Evolutionary conservation across 1,140 invertebrate species (phyloP).

Genomic region (Ostrea denselamellosa): DNA sequence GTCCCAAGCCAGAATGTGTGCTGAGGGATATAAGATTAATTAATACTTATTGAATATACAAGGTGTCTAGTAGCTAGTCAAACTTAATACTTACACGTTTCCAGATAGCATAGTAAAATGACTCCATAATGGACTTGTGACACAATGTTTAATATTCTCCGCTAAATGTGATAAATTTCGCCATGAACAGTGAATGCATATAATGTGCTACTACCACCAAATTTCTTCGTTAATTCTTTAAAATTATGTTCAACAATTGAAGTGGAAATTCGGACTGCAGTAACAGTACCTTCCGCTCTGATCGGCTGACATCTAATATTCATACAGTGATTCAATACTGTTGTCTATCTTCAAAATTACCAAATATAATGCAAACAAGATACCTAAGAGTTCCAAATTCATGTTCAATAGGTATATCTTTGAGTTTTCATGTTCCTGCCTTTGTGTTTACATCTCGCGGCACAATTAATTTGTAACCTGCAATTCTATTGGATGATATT

Average conservation of each 20-base stretch:
- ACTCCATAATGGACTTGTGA: too few relatives aligned
- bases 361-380: background rate
- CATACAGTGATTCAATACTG: background rate
- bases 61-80: too few relatives aligned
- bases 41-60: too few relatives aligned
- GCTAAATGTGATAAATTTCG: too few relatives aligned
- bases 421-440: background rate
- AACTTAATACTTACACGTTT: too few relatives aligned
- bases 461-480: background rate
- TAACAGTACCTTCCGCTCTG: background rate
- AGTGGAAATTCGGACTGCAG: background rate
- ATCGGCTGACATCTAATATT: background rate
- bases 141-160: too few relatives aligned
- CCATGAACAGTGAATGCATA: too few relatives aligned
- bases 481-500: background rate
- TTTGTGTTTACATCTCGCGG: slow-evolving; percentile 39
- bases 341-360: background rate
- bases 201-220: too few relatives aligned
- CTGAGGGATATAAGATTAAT: too few relatives aligned
- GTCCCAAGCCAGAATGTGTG: too few relatives aligned
- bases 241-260: background rate
- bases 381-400: slow-evolving; percentile 27
- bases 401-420: background rate
- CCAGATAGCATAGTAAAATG: too few relatives aligned
- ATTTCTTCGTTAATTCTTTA: too few relatives aligned